Percentiles rank a stretch among this genome's conserved stretches.
Evolutionary conservation across 2,888 invertebrate species (phyloP).

Genomic region (Pristionchus japonicus): DNA sequence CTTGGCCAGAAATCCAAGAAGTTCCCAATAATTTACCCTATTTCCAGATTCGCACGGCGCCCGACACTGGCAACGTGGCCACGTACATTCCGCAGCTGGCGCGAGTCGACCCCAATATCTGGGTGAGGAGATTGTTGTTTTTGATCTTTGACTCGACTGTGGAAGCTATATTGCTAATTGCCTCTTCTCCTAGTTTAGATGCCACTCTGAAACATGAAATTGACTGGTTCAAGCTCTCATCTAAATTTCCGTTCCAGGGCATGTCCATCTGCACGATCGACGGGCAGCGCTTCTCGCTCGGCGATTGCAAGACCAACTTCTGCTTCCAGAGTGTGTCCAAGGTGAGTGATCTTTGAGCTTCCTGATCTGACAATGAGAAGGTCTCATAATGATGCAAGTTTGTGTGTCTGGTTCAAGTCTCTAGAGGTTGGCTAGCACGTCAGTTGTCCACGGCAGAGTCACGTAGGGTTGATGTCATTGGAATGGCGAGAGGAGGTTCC

Average conservation of each 20-base stretch:
- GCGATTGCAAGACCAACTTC: constrained; percentile 91
- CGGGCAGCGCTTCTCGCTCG: constrained; percentile 76
- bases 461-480: neutral
- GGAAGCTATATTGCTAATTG: too few relatives aligned
- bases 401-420: neutral
- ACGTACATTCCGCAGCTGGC: constrained; percentile 94
- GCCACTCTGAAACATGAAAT: neutral
- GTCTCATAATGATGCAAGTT: neutral
- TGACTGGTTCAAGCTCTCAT: neutral
- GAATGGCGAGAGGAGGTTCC: neutral
- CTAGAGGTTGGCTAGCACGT: neutral
- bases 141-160: neutral
- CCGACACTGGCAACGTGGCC: constrained; percentile 65
- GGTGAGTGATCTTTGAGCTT: constrained; percentile 79
- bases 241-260: constrained; percentile 84
- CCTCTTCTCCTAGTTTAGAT: neutral
- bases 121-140: constrained; percentile 10
- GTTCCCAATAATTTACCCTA: neutral
- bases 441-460: neutral
- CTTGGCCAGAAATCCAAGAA: neutral
- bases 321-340: constrained; percentile 90
- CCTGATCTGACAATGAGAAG: neutral
- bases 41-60: constrained; percentile 49
- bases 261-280: constrained; percentile 90
- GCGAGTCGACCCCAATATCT: constrained; percentile 76